phyloP scores from a whole-genome alignment of 64 coral and sea anemone species.

The Dendrophyllia cribrosa region DNA sequence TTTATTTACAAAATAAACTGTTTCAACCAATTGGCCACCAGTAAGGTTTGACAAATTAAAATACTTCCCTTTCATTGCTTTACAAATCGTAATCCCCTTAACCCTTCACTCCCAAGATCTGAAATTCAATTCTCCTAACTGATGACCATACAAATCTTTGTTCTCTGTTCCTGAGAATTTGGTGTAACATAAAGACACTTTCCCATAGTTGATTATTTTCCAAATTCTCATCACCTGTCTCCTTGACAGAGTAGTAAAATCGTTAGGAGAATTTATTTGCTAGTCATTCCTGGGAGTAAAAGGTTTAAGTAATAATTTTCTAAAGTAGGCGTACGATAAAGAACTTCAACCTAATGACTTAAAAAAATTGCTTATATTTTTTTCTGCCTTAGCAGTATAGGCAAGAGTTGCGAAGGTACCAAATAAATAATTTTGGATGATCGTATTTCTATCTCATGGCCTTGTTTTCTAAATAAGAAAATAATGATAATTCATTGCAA shows the following conservation, averaged over 20 bases:
- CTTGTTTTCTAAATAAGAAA: constrained; percentile 57
- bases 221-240: constrained; percentile 34
- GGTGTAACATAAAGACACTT: background rate
- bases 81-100: constrained; percentile 46
- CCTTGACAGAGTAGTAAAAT: constrained; percentile 26
- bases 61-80: constrained; percentile 46
- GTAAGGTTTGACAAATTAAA: constrained; percentile 44
- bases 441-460: constrained; percentile 43
- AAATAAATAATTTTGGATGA: constrained; percentile 53
- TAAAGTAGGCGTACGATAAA: background rate
- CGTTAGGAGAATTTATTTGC: constrained; percentile 41
- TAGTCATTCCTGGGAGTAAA: constrained; percentile 26
- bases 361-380: background rate
- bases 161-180: too few relatives aligned
- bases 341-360: background rate
- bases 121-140: constrained; percentile 30
- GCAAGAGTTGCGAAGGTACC: constrained; percentile 4
- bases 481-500: constrained; percentile 18
- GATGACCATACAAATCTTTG: background rate
- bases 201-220: constrained; percentile 38
- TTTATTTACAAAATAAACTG: constrained; percentile 32
- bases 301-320: background rate
- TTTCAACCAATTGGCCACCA: constrained; percentile 28
- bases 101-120: background rate
- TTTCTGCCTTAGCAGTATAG: constrained; percentile 19